These are phyloP conservation scores for Ciona savignyi DNA, from an alignment of 23 tunicate genomes.

Conservation along the genomic window DNA sequence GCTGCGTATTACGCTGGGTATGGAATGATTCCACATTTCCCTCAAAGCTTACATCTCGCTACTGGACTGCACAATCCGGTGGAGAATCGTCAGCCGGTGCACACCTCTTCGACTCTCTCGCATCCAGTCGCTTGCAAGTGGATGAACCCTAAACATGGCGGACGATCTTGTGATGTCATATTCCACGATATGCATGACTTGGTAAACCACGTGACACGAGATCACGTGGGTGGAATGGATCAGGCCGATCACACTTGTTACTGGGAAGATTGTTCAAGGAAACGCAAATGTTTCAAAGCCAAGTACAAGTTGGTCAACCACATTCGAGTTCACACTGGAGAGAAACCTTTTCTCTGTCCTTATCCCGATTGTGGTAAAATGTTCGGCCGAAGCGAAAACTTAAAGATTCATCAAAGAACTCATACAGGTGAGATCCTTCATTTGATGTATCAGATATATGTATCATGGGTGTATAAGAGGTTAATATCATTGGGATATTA, in stretches of 20 bases:
- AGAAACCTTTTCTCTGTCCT: slow-evolving; percentile 54
- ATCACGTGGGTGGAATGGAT: slow-evolving; percentile 62
- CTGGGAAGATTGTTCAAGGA: slow-evolving; percentile 59
- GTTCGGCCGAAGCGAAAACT: slow-evolving; percentile 71
- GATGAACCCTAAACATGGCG: slow-evolving; percentile 21
- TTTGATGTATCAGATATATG: too few relatives aligned
- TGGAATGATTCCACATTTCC: slow-evolving; percentile 16
- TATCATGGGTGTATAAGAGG: too few relatives aligned
- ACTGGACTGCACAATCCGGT: neutral
- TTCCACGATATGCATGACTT: slow-evolving; percentile 45
- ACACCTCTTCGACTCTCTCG: neutral
- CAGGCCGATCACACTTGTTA: slow-evolving; percentile 76
- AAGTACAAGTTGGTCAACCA: slow-evolving; percentile 87
- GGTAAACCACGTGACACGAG: slow-evolving; percentile 54
- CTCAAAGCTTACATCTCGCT: neutral
- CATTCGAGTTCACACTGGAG: slow-evolving; percentile 55
- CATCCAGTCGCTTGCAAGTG: slow-evolving; percentile 42
- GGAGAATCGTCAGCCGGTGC: neutral
- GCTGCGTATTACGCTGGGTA: slow-evolving; percentile 13
- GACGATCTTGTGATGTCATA: slow-evolving; percentile 17
- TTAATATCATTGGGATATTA: too few relatives aligned
- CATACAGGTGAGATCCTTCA: slow-evolving; percentile 48
- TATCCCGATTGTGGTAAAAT: slow-evolving; percentile 61
- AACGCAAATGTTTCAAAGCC: slow-evolving; percentile 48
- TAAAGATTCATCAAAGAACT: slow-evolving; percentile 62